Percentiles rank a stretch among this genome's conserved stretches.
Evolutionary conservation across 2,797 vertebrate species (phyloP).

Genomic region (Sus cebifrons): DNA sequence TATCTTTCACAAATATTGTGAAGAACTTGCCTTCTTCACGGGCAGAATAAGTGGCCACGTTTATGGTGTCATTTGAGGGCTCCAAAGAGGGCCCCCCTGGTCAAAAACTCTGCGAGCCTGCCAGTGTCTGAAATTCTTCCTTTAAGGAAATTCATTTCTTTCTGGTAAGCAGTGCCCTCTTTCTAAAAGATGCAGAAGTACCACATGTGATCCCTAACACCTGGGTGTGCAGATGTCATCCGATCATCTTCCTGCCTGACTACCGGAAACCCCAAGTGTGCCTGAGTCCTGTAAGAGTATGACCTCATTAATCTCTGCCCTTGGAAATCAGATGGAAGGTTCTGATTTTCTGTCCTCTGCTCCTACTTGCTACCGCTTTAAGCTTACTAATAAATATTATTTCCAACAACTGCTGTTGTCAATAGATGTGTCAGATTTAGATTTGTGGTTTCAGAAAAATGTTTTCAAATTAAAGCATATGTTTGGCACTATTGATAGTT

Average conservation of each 20-base stretch:
- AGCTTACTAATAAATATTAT: conserved; percentile 61
- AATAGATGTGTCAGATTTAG: conserved; percentile 67
- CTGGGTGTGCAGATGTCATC: background rate
- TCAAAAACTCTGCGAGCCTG: conserved; percentile 17
- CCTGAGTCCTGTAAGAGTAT: conserved; percentile 51
- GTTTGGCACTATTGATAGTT: conserved; percentile 60
- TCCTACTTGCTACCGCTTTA: conserved; percentile 54
- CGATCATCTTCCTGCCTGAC: conserved; percentile 54
- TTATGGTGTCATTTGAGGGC: background rate
- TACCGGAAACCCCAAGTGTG: conserved; percentile 38
- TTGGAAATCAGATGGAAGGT: conserved; percentile 66
- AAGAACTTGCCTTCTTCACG: conserved; percentile 34
- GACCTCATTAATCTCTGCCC: conserved; percentile 57
- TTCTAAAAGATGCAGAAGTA: conserved; percentile 79
- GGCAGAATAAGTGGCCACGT: background rate
- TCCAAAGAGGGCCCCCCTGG: background rate
- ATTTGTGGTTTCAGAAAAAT: conserved; percentile 75
- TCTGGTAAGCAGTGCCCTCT: conserved; percentile 81
- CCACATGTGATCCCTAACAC: conserved; percentile 24
- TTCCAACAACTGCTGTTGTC: conserved; percentile 50
- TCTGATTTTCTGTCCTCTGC: conserved; percentile 66
- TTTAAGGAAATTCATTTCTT: conserved; percentile 64
- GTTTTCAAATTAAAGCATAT: conserved; percentile 69
- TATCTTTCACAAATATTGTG: conserved; percentile 22
- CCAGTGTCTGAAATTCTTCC: conserved; percentile 30